Evolutionary conservation across 2,113 vertebrate species (phyloP).

Genomic region (Syngnathus scovelli): DNA sequence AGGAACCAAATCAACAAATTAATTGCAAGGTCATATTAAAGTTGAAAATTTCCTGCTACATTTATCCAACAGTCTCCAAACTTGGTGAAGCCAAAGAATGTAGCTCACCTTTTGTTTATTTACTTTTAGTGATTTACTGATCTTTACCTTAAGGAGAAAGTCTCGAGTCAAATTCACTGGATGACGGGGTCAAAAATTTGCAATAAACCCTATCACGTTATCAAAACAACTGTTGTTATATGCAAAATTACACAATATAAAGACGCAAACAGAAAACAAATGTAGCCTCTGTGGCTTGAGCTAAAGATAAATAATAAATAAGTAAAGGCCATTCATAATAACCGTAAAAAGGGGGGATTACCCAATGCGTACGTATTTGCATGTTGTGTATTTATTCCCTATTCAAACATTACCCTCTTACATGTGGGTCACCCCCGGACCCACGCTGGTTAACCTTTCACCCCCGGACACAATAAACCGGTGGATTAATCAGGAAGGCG

Average conservation of each 20-base stretch:
- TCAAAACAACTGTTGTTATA: no score
- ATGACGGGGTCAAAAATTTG: neutral
- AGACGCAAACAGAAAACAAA: neutral
- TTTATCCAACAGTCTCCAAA: neutral
- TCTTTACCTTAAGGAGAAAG: neutral
- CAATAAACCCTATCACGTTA: no score
- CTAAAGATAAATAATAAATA: neutral
- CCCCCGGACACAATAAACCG: slow-evolving; percentile 26
- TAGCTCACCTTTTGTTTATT: neutral
- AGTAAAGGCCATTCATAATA: neutral
- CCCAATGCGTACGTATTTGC: neutral
- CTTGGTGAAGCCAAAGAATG: neutral
- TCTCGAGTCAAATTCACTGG: neutral
- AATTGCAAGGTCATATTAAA: neutral
- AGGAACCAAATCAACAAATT: neutral
- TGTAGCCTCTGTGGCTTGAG: neutral
- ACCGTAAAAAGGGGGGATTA: neutral
- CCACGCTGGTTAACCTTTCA: slow-evolving; percentile 25
- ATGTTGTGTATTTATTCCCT: neutral
- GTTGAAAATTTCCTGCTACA: neutral
- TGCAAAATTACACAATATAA: neutral
- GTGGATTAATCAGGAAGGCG: slow-evolving; percentile 46
- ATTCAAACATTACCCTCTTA: slow-evolving; percentile 6
- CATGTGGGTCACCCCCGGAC: neutral
- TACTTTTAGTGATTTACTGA: neutral